Base-by-base conservation (phyloP, 2,797 vertebrate species). In the Lagocephalus sceleratus region DNA sequence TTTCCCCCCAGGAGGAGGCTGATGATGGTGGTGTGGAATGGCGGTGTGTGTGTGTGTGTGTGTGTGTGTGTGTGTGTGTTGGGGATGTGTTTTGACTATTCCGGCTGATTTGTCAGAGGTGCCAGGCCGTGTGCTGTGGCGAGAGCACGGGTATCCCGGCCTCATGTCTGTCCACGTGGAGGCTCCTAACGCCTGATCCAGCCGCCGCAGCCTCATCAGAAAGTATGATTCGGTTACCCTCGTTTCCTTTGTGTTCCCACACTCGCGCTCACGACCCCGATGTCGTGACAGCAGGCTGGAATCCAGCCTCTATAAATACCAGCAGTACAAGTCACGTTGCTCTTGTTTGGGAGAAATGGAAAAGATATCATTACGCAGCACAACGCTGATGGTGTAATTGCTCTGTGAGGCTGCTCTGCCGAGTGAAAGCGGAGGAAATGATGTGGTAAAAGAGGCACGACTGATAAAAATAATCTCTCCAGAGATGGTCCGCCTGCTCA, bases 71-170 rank as follows among this genome's bases (percentile, higher is more conserved):
- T n/a, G 64, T 84, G 68, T 73, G 74, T 73, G 75, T 65, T 68
- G 19, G 69, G 67, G 68, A 79, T 77, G 65, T 70, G 73, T 19
- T 73, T 81, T 38, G 67, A 66, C 81, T 85, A n/a, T 84, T 84
- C 79, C 73, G 44, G 73, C 57, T 83, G 72, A 73, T 81, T 79
- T 81, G 69, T 65, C 51, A 51, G 63, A 68, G 69, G 78, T 82
- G 80, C 82, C 83, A 78, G 57, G 32, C 14, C 43, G 76, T 72
- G 66, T 9, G 21, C 61, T 78, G 69, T 60, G 73, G 76, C 75
- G 71, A 76, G 64, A 68, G 49, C 49, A 43, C 61, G 48, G 45
- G 45, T 46, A 49, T 70, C 50, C 38, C 57, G 26, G 56, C 71
- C 55, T 76, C 62, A 58, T 75, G 66, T 74, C 71, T 60, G 63